Base-by-base conservation (phyloP, 2,113 vertebrate genomes). In the Peromyscus maniculatus region DNA sequence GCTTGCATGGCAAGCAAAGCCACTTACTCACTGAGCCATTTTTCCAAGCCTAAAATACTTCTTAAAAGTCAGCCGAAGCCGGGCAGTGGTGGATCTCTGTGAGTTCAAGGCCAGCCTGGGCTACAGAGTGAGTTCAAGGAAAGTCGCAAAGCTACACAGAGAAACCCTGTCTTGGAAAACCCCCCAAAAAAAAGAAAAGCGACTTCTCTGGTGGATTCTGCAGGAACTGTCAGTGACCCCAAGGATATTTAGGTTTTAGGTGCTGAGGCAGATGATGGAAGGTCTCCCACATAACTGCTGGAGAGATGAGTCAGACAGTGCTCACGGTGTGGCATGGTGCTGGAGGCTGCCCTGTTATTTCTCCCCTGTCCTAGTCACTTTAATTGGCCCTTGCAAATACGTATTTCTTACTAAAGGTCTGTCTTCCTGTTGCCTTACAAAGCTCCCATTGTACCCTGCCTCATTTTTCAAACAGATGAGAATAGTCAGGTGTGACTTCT, bases 381-480 rank as follows among this genome's bases (percentile, higher is more conserved):
- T 93, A 91, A 67, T n/a, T 92, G 52, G 36, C 16, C 84, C 49
- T 82, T 95, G 15, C 79, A 87, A 89, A 67, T n/a, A 31, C 5
- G 16, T n/a, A 19, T 67, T 24, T 74, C 46, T 28, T 91, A 5
- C 52, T 59, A 36, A 87, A 74, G 33, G 21, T 43, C 64, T 72
- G 31, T 12, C 78, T 86, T 91, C 67, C 72, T 43, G 33, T 86
- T 17, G 36, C 89, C 26, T 83, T 77, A 31, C n/a, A 28, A 55
- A 86, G 31, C 19, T 77, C 59, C 7, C 21, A 28, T 71, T 33
- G 43, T 69, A 16, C 12, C 26, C 84, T 19, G 5, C 28, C 26
- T 62, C n/a, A 5, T 36, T 28, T 36, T 15, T 21, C 43, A 1
- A 36, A 11, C 59, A 39, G 6, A 16, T 62, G 22, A 62, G 82